A percentile compares a stretch with the other conserved stretches of the same genome.
These are phyloP conservation scores for Gallinago undulata DNA, from an alignment of 2,113 vertebrate species.

Conservation along the genomic window DNA sequence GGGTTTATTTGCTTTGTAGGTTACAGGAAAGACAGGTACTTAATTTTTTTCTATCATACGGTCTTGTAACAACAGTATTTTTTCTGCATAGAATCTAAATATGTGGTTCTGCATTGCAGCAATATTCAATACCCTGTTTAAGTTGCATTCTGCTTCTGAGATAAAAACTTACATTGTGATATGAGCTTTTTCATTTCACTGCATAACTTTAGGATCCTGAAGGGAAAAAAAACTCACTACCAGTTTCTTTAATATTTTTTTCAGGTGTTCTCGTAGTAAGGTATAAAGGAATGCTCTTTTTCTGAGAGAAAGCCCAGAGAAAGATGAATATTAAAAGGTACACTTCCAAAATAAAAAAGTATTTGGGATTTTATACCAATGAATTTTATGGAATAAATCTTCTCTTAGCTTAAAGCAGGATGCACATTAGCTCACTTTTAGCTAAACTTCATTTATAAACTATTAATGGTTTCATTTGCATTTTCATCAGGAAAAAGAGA, in stretches of 20 bases:
- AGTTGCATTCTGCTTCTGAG: not conserved
- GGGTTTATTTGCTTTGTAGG: not conserved
- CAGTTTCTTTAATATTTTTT: not conserved
- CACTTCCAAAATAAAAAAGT: conserved; percentile 34
- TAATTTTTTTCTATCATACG: not conserved
- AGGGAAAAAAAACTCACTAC: not conserved
- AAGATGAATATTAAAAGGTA: conserved; percentile 30
- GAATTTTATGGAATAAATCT: not conserved
- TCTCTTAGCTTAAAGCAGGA: conserved; percentile 48
- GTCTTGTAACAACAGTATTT: conserved; percentile 5
- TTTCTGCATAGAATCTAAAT: conserved; percentile 16
- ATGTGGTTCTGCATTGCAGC: conserved; percentile 13
- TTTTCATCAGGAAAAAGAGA: conserved; percentile 58
- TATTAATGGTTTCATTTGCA: conserved; percentile 67
- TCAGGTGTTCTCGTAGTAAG: not conserved
- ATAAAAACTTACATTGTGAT: not conserved
- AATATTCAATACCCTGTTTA: not conserved
- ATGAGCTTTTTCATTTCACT: not conserved
- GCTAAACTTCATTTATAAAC: conserved; percentile 57
- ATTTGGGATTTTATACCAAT: not conserved
- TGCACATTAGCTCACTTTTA: conserved; percentile 23
- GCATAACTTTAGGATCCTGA: not conserved
- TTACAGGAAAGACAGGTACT: not conserved
- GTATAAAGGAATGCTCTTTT: not conserved
- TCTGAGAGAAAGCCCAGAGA: not conserved